These are phyloP conservation scores for Platygyra sinensis DNA, from an alignment of 64 coral and sea anemone genomes.

Conservation along the genomic window DNA sequence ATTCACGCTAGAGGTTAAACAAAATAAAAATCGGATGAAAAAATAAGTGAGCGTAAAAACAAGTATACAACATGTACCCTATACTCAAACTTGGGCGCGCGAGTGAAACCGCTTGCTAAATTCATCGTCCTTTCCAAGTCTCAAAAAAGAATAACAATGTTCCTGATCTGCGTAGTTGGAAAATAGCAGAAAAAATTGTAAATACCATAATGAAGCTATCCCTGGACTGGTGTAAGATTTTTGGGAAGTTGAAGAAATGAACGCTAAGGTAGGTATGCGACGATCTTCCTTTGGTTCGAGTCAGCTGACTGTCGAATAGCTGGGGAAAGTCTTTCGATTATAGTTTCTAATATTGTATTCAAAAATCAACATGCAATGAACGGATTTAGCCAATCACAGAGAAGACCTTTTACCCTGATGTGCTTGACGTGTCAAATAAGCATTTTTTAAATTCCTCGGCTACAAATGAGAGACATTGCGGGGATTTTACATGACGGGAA, in stretches of 20 bases:
- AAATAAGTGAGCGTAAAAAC: neutral
- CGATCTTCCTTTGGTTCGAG: neutral
- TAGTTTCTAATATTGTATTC: neutral
- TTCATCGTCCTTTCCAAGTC: too few relatives aligned
- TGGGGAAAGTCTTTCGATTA: neutral
- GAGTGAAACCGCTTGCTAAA: too few relatives aligned
- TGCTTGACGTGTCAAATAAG: neutral
- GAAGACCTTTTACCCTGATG: neutral
- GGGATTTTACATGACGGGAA: neutral
- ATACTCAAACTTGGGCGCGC: neutral
- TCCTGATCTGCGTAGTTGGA: neutral
- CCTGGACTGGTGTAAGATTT: neutral
- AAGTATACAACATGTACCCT: neutral
- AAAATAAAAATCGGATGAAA: neutral
- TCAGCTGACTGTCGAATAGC: neutral
- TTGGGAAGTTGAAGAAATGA: neutral
- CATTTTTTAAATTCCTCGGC: too few relatives aligned
- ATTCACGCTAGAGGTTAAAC: slow-evolving; percentile 54
- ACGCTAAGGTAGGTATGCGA: neutral
- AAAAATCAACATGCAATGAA: neutral
- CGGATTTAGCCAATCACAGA: neutral
- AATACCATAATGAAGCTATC: neutral
- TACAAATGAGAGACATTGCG: neutral
- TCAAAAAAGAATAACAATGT: too few relatives aligned
- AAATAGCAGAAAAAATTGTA: neutral